Percentiles rank a stretch among this genome's conserved stretches.
These are phyloP conservation scores for Meloe dianella DNA, from an alignment of 2,888 invertebrate genomes.

Conservation along the genomic window DNA sequence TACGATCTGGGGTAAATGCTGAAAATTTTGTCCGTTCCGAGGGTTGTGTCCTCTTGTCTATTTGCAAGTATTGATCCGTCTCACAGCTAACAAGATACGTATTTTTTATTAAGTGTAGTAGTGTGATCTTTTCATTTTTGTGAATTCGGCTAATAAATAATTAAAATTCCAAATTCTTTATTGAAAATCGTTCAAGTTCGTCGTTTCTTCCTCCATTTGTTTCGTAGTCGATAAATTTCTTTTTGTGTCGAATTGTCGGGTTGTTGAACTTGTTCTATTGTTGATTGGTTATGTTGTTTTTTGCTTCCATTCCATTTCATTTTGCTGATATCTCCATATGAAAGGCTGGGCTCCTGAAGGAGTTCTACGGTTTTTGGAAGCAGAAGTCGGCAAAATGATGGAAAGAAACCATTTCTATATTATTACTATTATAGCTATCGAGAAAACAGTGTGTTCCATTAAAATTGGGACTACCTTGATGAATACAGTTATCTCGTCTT, in stretches of 20 bases:
- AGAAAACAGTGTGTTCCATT: too few species aligned
- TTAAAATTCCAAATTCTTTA: too few species aligned
- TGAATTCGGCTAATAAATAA: too few species aligned
- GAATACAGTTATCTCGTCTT: too few species aligned
- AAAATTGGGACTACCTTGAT: too few species aligned
- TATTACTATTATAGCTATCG: too few species aligned
- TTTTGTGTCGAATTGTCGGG: neutral
- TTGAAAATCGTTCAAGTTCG: too few species aligned
- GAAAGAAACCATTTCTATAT: too few species aligned
- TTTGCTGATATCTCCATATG: neutral
- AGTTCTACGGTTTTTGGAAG: too few species aligned
- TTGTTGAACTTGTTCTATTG: neutral
- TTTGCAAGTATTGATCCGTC: constrained; percentile 2
- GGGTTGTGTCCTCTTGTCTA: neutral
- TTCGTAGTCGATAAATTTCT: neutral
- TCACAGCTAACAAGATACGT: neutral
- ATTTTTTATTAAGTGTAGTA: neutral
- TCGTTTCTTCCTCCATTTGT: neutral
- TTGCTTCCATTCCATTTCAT: neutral
- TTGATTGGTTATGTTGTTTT: constrained; percentile 1
- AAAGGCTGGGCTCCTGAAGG: neutral
- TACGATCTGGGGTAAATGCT: too few species aligned
- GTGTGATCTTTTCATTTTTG: neutral
- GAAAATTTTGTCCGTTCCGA: too few species aligned
- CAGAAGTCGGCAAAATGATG: too few species aligned